Evolutionary conservation across 2,113 vertebrate species (phyloP), one percentile per base, ranked within the genome.

Genomic region (Malurus elegans): DNA sequence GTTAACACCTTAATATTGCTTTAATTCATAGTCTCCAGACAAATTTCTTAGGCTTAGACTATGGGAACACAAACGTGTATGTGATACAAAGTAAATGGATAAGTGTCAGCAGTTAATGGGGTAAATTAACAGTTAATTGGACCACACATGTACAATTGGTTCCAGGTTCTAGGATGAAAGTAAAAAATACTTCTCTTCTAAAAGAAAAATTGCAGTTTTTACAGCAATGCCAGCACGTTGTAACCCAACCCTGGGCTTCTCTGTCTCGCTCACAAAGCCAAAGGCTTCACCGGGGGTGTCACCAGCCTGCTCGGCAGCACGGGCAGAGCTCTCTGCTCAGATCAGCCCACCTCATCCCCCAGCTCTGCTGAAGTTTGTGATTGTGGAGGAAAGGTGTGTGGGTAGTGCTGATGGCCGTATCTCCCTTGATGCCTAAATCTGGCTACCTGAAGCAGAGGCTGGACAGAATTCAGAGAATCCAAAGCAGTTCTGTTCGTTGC

Each of bases 71-170:
- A 71, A 88, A 31, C 1, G 7, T 58, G 62, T 54, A 23, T 18
- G 60, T 74, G 38, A 66, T 78, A 31, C 25, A 84, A 85, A 62
- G 58, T 90, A 70, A 92, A 60, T 4, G 7, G 32, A 1, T 65
- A 54, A 75, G 61, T 65, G 57, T 91, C 86, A 84, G 80, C 73
- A 67, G 76, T 60, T 95, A 94, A 89, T 32, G 69, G 65, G n/a
- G 72, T 72, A 92, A 93, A 92, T 93, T 64, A 93, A 94, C 48
- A 69, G 80, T 93, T 95, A 93, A 94, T 91, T 12, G 1, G 93
- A 93, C 73, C 95, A 90, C 87, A 94, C 95, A 87, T 31, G 69
- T 74, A 64, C 92, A 95, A 91, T 96, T 90, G 94, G 36, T 91
- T 95, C 80, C 90, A 95, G 93, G 86, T 94, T 84, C 60, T 80